Conservation (phyloP, 1,140 invertebrate genomes). For the Cyphomyrmex costatus region DNA sequence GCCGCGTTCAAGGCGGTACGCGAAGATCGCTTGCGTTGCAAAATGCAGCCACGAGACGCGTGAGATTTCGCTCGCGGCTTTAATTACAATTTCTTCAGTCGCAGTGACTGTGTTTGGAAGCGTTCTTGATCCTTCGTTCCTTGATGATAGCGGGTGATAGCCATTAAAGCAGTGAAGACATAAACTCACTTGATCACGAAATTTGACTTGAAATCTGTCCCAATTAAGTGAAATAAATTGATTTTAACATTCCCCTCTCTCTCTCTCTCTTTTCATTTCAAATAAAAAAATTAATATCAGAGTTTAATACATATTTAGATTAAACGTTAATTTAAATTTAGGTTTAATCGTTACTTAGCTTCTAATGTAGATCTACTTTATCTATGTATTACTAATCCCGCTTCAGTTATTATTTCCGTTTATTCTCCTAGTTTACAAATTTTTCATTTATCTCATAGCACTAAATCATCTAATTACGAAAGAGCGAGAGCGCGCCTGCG, state of each 20-base stretch:
- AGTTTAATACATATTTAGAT: too few species aligned
- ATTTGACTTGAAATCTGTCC: neutral
- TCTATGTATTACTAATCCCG: too few species aligned
- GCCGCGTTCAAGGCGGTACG: slow-evolving; percentile 19
- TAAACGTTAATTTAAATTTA: neutral
- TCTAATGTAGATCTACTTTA: neutral
- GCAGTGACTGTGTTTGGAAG: neutral
- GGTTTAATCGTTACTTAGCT: neutral
- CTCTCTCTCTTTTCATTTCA: neutral
- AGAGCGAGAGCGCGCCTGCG: neutral
- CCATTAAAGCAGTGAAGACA: neutral
- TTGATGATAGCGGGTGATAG: neutral
- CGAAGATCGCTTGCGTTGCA: slow-evolving; percentile 46
- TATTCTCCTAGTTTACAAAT: neutral
- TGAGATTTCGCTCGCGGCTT: slow-evolving; percentile 51
- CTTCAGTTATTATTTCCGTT: neutral
- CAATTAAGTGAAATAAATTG: neutral
- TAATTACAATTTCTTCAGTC: slow-evolving; percentile 28
- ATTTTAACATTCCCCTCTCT: neutral
- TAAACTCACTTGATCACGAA: too few species aligned
- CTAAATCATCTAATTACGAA: neutral
- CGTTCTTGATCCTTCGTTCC: neutral
- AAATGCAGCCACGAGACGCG: slow-evolving; percentile 42
- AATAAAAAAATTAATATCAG: neutral
- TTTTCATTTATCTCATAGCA: neutral